Evolutionary conservation across 37 sponge, comb jelly and placozoan species (phyloP).

Genomic region (Oscarella lobularis): DNA sequence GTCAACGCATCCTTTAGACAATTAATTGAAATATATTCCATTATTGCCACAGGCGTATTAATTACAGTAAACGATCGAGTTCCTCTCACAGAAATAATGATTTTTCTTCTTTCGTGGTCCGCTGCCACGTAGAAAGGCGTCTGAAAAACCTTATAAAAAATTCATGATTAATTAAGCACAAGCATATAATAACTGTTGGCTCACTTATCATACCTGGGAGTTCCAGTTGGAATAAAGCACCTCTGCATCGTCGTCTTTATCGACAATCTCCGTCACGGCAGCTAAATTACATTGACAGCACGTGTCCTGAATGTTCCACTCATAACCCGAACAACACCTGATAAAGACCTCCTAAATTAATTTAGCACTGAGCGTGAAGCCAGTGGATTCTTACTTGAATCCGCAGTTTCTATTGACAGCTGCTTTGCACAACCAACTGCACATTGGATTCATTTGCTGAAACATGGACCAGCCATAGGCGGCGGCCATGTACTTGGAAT

Average conservation of each 20-base stretch:
- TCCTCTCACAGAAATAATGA: neutral
- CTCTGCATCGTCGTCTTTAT: neutral
- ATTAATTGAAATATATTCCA: neutral
- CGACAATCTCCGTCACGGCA: neutral
- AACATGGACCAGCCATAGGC: slow-evolving; percentile 1
- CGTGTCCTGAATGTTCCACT: neutral
- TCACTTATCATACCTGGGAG: no score
- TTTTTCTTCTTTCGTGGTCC: neutral
- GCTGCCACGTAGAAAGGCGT: slow-evolving; percentile 2
- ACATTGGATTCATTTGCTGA: neutral
- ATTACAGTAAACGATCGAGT: neutral
- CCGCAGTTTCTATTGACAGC: neutral
- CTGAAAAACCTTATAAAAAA: neutral
- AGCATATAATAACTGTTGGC: no score
- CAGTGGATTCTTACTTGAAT: no score
- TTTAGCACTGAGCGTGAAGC: no score
- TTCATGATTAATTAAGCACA: no score
- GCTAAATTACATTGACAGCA: neutral
- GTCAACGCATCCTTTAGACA: neutral
- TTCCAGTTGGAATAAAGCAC: neutral
- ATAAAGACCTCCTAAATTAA: no score
- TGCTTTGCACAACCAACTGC: neutral
- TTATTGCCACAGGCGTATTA: neutral
- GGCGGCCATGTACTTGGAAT: neutral
- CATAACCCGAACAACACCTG: no score